Conservation (phyloP, 2,797 vertebrate species). For the Coreius guichenoti region DNA sequence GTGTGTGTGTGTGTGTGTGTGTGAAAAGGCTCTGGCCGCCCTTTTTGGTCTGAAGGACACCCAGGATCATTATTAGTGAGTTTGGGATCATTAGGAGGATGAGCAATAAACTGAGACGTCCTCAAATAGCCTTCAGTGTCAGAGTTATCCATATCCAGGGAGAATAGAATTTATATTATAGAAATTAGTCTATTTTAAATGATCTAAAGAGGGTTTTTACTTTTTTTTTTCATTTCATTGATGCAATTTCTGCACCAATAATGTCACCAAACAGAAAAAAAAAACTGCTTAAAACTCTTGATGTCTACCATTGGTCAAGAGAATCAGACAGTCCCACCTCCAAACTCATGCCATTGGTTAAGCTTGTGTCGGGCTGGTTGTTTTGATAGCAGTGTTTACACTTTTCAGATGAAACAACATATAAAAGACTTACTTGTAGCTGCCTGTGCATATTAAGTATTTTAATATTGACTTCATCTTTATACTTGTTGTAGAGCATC, state of each 20-base stretch:
- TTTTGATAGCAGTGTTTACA: neutral
- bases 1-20: constrained; percentile 12
- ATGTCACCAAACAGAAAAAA: neutral
- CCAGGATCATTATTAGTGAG: constrained; percentile 63
- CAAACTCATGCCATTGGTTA: neutral
- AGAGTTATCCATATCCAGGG: constrained; percentile 45
- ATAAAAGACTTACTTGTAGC: neutral
- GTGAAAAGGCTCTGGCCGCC: constrained; percentile 52
- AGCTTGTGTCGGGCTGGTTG: neutral
- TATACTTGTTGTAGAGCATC: neutral
- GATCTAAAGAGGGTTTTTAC: neutral
- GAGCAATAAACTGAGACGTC: constrained; percentile 62
- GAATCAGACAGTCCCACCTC: neutral
- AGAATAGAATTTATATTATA: neutral
- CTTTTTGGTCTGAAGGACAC: constrained; percentile 63
- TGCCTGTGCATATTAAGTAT: neutral
- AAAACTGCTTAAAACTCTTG: too few relatives aligned
- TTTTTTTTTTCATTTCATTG: too few relatives aligned
- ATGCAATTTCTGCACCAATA: neutral
- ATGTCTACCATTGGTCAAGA: neutral
- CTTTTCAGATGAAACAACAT: neutral
- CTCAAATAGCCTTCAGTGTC: constrained; percentile 58
- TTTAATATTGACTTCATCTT: neutral
- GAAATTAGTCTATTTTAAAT: neutral
- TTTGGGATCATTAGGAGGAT: constrained; percentile 63